These are phyloP conservation scores for Prionailurus bengalensis DNA, from an alignment of 2,113 vertebrate species.

Conservation along the genomic window DNA sequence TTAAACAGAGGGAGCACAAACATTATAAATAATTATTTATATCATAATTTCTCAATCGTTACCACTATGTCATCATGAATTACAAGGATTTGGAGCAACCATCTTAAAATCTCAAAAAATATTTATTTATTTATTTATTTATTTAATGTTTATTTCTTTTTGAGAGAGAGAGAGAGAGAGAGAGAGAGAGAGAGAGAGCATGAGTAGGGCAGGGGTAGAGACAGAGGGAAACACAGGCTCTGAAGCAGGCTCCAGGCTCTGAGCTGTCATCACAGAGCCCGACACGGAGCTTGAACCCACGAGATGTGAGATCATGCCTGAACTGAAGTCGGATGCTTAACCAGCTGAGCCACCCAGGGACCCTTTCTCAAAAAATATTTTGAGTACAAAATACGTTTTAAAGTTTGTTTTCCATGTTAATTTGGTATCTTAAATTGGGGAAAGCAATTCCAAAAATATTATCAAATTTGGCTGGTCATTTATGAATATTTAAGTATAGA, in stretches of 20 bases:
- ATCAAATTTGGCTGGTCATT: not conserved
- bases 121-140: too few species aligned
- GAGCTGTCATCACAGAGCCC: too few species aligned
- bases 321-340: too few species aligned
- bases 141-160: too few species aligned
- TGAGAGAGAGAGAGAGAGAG: too few species aligned
- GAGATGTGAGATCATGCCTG: too few species aligned
- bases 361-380: not conserved
- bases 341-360: too few species aligned
- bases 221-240: too few species aligned
- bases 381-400: not conserved
- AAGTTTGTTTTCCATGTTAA: not conserved
- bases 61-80: not conserved
- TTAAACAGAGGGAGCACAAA: not conserved
- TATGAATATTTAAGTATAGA: not conserved
- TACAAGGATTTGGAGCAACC: not conserved
- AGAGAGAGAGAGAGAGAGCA: too few species aligned
- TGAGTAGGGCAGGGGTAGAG: too few species aligned
- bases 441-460: not conserved
- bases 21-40: not conserved
- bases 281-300: too few species aligned
- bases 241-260: too few species aligned
- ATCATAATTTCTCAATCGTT: not conserved
- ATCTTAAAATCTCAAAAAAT: not conserved
- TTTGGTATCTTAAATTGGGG: not conserved